Base-by-base conservation (phyloP, 2,888 invertebrate genomes). In the Volucella bombylans region DNA sequence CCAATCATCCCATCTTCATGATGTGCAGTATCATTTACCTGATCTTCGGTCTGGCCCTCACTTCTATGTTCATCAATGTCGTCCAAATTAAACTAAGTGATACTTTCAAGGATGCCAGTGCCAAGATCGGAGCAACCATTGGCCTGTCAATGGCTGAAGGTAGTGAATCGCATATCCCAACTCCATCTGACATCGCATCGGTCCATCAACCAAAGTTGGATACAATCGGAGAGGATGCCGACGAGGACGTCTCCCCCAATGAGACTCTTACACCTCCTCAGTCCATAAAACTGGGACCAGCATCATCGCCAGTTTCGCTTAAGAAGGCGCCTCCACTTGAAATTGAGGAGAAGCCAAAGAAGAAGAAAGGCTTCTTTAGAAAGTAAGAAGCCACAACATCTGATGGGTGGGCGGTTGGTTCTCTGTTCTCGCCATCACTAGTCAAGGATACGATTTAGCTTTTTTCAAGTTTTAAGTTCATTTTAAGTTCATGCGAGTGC, bases 1-100 rank as follows among this genome's bases (percentile, higher is more conserved):
- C 98, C 1, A 94, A 96, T 90, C 96, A 97, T 92, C 97, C 98
- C 0, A 93, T 95, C 87, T 95, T 94, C 89, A 97, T 99, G 95
- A 96, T 99, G 93, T 94, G 96, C 72, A 97, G 97, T 47, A 98
- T 98, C 88, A 94, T 98, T 59, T 98, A 99, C 90, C 93, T 99
- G 73, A 95, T 99, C 23, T 97, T 99, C 88, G 99, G 99, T 8
- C 93, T 99, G 80, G 97, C 99, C 0, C 93, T 99, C 18, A 98
- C 98, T 65, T 97, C 98, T 87, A 98, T 99, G 98, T 97, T 97
- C 91, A 97, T 99, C 88, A 98, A 98, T 89, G 98, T 99, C 14
- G 97, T 98, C 0, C 98, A 98, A 93, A 95, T 95, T 55, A 95
- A 95, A 90, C 88, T 95, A 54, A 96, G 96, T 57, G 95, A 96